Evolutionary conservation across 1,140 invertebrate species (phyloP).

Genomic region (Chelonus insularis): DNA sequence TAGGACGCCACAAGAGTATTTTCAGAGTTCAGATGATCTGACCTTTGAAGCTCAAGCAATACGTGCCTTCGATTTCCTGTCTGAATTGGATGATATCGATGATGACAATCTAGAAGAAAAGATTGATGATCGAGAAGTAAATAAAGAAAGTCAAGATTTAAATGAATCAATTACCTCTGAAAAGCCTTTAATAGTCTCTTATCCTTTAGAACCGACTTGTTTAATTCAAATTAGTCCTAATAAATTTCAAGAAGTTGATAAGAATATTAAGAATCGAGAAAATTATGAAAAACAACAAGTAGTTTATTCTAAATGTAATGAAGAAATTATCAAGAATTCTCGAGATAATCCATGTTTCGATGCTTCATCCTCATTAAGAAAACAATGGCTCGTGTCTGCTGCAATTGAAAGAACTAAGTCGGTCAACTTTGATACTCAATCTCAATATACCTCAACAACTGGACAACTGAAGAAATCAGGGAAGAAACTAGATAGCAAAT

Average conservation of each 20-base stretch:
- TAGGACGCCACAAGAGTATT: background rate
- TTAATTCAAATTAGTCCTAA: constrained; percentile 20
- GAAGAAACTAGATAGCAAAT: constrained; percentile 36
- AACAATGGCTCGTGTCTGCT: background rate
- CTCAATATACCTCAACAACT: background rate
- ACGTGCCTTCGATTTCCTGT: constrained; percentile 52
- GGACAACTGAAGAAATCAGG: background rate
- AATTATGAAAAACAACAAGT: constrained; percentile 6
- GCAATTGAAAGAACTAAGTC: background rate
- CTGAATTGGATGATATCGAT: constrained; percentile 47
- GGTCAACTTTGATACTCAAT: background rate
- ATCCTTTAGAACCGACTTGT: constrained; percentile 35
- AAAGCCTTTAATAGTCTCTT: background rate
- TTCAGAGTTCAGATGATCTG: constrained; percentile 34
- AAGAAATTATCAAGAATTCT: constrained; percentile 13
- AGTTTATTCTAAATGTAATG: background rate
- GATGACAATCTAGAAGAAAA: constrained; percentile 25
- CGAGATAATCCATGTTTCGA: background rate
- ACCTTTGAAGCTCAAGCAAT: constrained; percentile 47
- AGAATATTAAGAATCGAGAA: constrained; percentile 6
- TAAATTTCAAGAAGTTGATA: constrained; percentile 13
- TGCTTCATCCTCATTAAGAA: background rate
- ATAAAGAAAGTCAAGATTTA: background rate
- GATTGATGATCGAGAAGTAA: constrained; percentile 14
- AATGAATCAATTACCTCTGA: constrained; percentile 2